Conservation (phyloP, 2,888 invertebrate genomes). For the Himalopsyche anomala region DNA sequence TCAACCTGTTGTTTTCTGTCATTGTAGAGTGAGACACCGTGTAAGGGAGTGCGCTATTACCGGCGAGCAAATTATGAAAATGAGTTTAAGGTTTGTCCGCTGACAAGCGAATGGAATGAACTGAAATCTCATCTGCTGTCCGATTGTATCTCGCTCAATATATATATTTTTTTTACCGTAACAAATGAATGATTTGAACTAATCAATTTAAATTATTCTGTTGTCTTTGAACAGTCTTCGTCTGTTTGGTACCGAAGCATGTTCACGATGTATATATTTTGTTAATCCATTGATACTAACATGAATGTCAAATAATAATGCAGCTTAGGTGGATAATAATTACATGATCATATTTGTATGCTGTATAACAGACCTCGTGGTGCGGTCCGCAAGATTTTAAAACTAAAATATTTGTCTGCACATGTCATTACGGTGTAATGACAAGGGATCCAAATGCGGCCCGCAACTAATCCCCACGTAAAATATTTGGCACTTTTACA, state of each 20-base stretch:
- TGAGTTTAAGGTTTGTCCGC: constrained; percentile 82
- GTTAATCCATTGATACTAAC: constrained; percentile 1
- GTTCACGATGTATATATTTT: constrained; percentile 4
- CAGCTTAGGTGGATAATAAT: not conserved
- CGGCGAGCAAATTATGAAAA: constrained; percentile 86
- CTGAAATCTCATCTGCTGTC: constrained; percentile 8
- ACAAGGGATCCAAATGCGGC: too few relatives aligned
- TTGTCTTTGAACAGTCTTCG: constrained; percentile 18
- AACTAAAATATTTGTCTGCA: too few relatives aligned
- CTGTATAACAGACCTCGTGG: too few relatives aligned
- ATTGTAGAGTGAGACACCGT: constrained; percentile 65
- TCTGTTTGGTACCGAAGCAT: constrained; percentile 17
- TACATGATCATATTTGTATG: too few relatives aligned
- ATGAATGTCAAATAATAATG: not conserved
- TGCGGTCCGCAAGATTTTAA: too few relatives aligned
- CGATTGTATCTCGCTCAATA: constrained; percentile 1
- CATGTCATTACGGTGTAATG: too few relatives aligned
- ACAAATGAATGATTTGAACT: constrained; percentile 41
- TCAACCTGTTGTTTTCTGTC: constrained; percentile 58
- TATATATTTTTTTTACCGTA: not conserved
- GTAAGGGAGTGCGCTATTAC: constrained; percentile 76
- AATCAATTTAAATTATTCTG: constrained; percentile 30
- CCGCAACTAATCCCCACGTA: too few relatives aligned
- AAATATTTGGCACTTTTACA: too few relatives aligned
- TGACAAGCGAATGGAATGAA: constrained; percentile 17